Conservation (phyloP, 1,140 invertebrate genomes). For the Habropoda laboriosa region DNA sequence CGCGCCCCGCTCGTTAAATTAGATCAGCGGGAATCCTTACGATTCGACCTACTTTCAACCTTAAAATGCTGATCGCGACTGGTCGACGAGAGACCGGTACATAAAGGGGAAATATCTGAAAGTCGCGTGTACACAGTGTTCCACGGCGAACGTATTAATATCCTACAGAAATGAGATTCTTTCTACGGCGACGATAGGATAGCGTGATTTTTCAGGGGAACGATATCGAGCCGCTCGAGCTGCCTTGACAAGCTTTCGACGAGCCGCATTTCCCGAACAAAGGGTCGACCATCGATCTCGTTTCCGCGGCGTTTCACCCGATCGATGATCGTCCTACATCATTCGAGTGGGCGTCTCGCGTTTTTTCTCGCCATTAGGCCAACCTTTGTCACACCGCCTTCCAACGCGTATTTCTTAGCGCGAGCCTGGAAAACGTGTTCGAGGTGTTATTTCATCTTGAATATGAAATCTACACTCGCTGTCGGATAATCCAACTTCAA, state of each 20-base stretch:
- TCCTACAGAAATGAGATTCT: not conserved
- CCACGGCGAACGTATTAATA: not conserved
- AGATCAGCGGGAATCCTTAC: too few relatives aligned
- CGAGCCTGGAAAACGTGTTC: too few relatives aligned
- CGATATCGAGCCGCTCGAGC: not conserved
- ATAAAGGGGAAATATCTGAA: too few relatives aligned
- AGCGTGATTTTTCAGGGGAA: slow-evolving; percentile 13
- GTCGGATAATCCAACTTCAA: too few relatives aligned
- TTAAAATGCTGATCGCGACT: too few relatives aligned
- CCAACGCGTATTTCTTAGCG: too few relatives aligned
- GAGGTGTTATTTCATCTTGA: too few relatives aligned
- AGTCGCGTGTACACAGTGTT: not conserved
- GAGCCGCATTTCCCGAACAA: slow-evolving; percentile 25
- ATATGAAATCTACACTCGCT: too few relatives aligned
- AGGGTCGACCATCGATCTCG: slow-evolving; percentile 18
- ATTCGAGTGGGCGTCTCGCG: not conserved
- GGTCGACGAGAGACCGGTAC: too few relatives aligned
- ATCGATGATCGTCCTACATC: slow-evolving; percentile 31
- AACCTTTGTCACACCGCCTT: not conserved
- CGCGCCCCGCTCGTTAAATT: too few relatives aligned
- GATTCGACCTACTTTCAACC: too few relatives aligned
- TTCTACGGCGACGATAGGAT: not conserved
- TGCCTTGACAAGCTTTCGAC: slow-evolving; percentile 29
- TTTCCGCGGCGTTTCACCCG: slow-evolving; percentile 19
- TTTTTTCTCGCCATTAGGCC: not conserved